A percentile compares a stretch with the other conserved stretches of the same genome.
phyloP scores from a whole-genome alignment of 2,888 invertebrate species.

The Brachypterus glaber region DNA sequence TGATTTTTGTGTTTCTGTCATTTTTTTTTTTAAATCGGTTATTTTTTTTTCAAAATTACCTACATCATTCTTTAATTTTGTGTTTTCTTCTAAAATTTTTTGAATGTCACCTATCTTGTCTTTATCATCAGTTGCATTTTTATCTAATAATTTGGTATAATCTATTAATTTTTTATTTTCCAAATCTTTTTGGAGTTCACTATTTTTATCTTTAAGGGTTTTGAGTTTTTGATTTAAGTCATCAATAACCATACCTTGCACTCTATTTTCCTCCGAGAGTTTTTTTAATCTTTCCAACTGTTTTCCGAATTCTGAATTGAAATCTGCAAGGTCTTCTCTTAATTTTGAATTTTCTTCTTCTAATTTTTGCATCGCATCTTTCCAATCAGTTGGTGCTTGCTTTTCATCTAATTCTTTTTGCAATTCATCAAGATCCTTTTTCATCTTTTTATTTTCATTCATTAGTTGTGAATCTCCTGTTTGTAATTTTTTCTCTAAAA shows the following conservation, averaged over 20 bases:
- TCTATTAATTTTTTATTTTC: too few relatives aligned
- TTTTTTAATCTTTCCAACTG: conserved; percentile 25
- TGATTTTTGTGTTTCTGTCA: conserved; percentile 24
- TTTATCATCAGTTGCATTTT: conserved; percentile 13
- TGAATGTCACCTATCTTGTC: conserved; percentile 12
- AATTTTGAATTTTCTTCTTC: conserved; percentile 27
- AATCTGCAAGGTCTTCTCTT: conserved; percentile 23
- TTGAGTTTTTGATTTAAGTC: too few relatives aligned
- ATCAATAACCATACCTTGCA: conserved; percentile 6
- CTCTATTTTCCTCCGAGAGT: conserved; percentile 8
- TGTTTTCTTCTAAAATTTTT: conserved; percentile 25
- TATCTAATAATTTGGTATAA: conserved; percentile 15
- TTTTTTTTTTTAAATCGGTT: conserved; percentile 24
- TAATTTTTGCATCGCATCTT: conserved; percentile 18
- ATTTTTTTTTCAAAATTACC: too few relatives aligned
- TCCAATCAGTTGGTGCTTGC: conserved; percentile 11
- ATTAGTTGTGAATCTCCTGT: conserved; percentile 19
- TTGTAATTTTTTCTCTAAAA: too few relatives aligned
- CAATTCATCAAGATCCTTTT: conserved; percentile 22
- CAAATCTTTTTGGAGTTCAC: conserved; percentile 12
- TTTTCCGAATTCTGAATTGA: conserved; percentile 24
- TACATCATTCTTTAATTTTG: conserved; percentile 22
- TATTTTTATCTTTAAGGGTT: conserved; percentile 13
- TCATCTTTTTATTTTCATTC: conserved; percentile 21
- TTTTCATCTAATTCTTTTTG: conserved; percentile 5